Evolutionary conservation across 1,140 invertebrate species (phyloP), one percentile per base, ranked within the genome.

Genomic region (Anadara kagoshimensis): DNA sequence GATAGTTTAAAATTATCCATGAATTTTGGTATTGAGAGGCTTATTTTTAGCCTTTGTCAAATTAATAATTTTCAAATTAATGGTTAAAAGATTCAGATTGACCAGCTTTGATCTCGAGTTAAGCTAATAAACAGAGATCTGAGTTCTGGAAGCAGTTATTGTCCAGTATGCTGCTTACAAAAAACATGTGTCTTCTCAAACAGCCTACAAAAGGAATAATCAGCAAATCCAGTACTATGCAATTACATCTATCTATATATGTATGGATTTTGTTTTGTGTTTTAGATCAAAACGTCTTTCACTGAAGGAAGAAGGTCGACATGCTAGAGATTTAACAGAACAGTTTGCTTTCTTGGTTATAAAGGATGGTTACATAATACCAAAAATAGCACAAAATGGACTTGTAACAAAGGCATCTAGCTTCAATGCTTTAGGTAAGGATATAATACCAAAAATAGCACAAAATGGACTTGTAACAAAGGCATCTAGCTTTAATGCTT

Each of bases 221-320:
- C 7, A 7, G 7, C 29, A 36, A 36, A 36, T 36, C 7, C 29
- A 36, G 29, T 36, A 36, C 7, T 36, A 7, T 36, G 29, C 4
- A 49, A 12, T n/a, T 51, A 49, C n/a, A 36, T 18, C 1, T 11
- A 20, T 24, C 2, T 24, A 11, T 51, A 5, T 64, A 47, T 47
- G 18, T 64, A n/a, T 11, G 47, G 8, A 47, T 49, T 2, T 65
- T 16, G 10, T 41, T 65, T n/a, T 44, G 16, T 41, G 44, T 59
- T 67, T 29, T 58, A 80, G 78, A 68, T 64, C 53, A 26, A 80
- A 80, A 62, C 69, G 66, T 47, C 18, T 49, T 16, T 72, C 73
- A 5, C 56, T 80, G 69, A 80, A 80, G 65, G 78, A 80, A 62
- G 69, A 74, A 45, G 78, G 78, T 0, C 69, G 78, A 22, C 75